Conservation (phyloP, 2,797 vertebrate genomes). For the Allobates femoralis region DNA sequence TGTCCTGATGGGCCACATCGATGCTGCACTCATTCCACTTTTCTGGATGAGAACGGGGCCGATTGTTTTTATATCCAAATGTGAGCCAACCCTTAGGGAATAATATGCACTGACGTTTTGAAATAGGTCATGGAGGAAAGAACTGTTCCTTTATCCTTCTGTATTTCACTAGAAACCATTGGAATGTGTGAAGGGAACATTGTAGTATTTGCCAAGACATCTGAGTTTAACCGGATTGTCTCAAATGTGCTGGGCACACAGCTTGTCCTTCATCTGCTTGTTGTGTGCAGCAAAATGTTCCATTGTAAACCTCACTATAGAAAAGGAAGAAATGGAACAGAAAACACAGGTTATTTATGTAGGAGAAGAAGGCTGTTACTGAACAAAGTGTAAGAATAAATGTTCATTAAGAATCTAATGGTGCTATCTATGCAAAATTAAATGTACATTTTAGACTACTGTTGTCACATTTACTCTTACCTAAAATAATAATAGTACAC, state of each 20-base stretch:
- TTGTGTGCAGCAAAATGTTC: constrained; percentile 35
- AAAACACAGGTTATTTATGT: constrained; percentile 12
- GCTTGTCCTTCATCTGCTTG: constrained; percentile 33
- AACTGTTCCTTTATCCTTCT: constrained; percentile 26
- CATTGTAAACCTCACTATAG: constrained; percentile 22
- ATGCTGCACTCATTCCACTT: no score
- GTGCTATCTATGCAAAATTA: not conserved
- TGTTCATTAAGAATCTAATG: not conserved
- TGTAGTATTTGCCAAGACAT: constrained; percentile 38
- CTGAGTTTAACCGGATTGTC: constrained; percentile 37
- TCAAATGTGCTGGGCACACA: constrained; percentile 27
- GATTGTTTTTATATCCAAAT: no score
- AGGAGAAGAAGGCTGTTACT: not conserved
- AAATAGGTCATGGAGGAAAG: constrained; percentile 23
- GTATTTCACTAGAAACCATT: constrained; percentile 29
- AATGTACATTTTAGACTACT: not conserved
- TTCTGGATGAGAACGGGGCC: no score
- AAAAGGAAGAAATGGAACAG: constrained; percentile 1
- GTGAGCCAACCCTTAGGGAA: no score
- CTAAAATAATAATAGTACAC: no score
- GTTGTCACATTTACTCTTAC: no score
- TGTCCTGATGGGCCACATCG: no score
- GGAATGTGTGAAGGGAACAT: constrained; percentile 45
- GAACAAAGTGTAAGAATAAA: not conserved
- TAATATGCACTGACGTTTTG: constrained; percentile 21